phyloP scores from a whole-genome alignment of 2,797 vertebrate species.

The Meda fulgida region DNA sequence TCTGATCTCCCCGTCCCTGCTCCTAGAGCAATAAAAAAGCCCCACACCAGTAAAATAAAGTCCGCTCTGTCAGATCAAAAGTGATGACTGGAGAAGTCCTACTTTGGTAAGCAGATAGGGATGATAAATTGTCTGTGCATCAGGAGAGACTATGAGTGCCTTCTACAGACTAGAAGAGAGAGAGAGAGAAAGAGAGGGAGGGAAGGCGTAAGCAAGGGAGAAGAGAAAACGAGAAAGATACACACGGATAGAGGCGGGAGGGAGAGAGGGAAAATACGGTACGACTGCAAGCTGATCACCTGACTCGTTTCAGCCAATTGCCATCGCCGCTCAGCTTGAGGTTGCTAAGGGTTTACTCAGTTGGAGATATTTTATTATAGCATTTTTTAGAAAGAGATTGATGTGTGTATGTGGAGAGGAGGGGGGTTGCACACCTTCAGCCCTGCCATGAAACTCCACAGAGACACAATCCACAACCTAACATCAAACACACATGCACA shows the following conservation, averaged over 20 bases:
- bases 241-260: constrained; percentile 47
- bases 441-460: constrained; percentile 46
- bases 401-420: constrained; percentile 27
- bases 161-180: constrained; percentile 69
- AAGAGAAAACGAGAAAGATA: constrained; percentile 53
- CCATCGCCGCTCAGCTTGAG: constrained; percentile 61
- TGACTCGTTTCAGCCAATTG: constrained; percentile 77
- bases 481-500: constrained; percentile 27
- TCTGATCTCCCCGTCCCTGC: constrained; percentile 58
- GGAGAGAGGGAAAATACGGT: constrained; percentile 53
- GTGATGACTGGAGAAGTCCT: constrained; percentile 81
- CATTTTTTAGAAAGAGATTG: constrained; percentile 30
- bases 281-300: constrained; percentile 75
- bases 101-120: constrained; percentile 84
- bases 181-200: constrained; percentile 58
- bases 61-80: constrained; percentile 90
- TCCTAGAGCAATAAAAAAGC: constrained; percentile 61
- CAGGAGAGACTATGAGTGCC: constrained; percentile 85
- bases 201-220: constrained; percentile 43
- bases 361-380: constrained; percentile 62
- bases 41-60: constrained; percentile 80
- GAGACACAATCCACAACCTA: constrained; percentile 46
- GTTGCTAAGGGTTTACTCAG: constrained; percentile 77
- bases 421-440: constrained; percentile 39
- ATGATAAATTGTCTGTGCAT: constrained; percentile 87